Percentiles rank a stretch among this genome's conserved stretches.
These are phyloP conservation scores for Sclerurus mexicanus DNA, from an alignment of 2,113 vertebrate genomes.

Conservation along the genomic window DNA sequence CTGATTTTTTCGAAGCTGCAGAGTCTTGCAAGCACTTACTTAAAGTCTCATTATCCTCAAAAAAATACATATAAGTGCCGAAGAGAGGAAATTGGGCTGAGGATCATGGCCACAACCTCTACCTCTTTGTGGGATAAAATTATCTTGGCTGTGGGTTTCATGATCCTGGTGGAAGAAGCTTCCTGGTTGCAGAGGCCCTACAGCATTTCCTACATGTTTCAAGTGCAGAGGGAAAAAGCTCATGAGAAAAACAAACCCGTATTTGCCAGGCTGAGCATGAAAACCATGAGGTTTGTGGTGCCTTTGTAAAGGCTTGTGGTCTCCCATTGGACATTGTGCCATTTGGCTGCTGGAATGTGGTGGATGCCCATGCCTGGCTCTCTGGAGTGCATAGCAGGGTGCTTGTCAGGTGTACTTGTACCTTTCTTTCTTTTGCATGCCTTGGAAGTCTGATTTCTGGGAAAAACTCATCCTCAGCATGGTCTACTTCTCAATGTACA, in stretches of 20 bases:
- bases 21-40: background rate
- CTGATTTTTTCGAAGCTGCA: background rate
- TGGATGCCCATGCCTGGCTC: accelerated
- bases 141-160: background rate
- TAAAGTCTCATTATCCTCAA: background rate
- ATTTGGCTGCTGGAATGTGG: background rate
- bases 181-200: background rate
- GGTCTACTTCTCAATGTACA: background rate
- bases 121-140: accelerated
- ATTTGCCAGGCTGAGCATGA: background rate
- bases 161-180: background rate
- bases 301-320: background rate
- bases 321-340: background rate
- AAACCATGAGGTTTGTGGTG: background rate
- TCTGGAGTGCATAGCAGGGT: accelerated
- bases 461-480: background rate
- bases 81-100: background rate
- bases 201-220: background rate
- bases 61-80: accelerated
- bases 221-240: background rate
- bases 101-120: background rate
- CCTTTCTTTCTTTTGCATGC: background rate
- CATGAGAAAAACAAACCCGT: background rate
- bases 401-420: background rate
- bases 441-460: background rate